phyloP scores from a whole-genome alignment of 2,888 invertebrate genomes.

The Kuschelorhynchus macadamiae region DNA sequence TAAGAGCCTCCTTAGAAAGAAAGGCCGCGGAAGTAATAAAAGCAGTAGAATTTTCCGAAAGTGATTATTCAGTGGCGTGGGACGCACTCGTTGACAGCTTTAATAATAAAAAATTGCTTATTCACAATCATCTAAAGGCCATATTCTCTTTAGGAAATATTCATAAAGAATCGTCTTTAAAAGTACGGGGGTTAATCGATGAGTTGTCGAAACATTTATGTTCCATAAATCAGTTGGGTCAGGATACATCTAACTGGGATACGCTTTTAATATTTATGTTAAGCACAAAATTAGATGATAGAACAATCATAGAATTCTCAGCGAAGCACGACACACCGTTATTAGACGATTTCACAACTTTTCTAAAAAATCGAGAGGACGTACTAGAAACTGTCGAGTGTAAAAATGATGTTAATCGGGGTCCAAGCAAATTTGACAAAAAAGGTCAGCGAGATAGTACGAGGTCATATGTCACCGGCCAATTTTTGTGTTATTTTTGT shows the following conservation, averaged over 20 bases:
- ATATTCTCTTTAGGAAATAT: conserved; percentile 41
- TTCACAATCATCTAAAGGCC: conserved; percentile 43
- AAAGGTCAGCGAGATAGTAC: no score
- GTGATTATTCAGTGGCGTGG: conserved; percentile 35
- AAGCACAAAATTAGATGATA: background rate
- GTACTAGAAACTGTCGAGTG: no score
- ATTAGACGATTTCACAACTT: no score
- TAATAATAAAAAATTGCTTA: conserved; percentile 38
- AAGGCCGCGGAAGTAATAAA: conserved; percentile 30
- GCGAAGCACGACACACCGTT: background rate
- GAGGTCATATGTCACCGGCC: background rate
- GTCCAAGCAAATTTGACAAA: no score
- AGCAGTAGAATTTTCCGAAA: conserved; percentile 22
- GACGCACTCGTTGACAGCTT: conserved; percentile 31
- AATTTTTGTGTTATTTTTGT: no score
- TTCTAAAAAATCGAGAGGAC: background rate
- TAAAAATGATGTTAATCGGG: no score
- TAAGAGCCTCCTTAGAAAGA: conserved; percentile 6
- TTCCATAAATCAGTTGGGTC: conserved; percentile 16
- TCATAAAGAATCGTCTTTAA: conserved; percentile 40
- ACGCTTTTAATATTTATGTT: background rate
- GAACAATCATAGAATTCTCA: background rate
- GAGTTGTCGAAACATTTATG: conserved; percentile 46
- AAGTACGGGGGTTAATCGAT: conserved; percentile 17
- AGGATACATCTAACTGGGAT: background rate